Evolutionary conservation across 2,113 vertebrate species (phyloP).

Genomic region (Castor canadensis): DNA sequence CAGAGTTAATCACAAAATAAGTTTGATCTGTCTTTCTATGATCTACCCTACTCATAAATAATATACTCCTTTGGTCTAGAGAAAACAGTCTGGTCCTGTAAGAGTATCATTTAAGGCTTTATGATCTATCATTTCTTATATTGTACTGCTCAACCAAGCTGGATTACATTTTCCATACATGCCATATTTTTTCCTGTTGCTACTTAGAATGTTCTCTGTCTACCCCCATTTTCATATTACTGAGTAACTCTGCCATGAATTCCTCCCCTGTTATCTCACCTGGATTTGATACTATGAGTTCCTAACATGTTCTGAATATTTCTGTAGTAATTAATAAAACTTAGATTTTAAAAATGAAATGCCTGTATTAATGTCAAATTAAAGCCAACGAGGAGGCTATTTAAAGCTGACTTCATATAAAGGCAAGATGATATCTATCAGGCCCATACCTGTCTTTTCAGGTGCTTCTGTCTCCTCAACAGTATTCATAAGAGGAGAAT

Average conservation of each 20-base stretch:
- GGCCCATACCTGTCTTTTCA: not conserved
- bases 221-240: too few relatives aligned
- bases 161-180: not conserved
- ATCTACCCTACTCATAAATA: not conserved
- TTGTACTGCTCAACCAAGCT: not conserved
- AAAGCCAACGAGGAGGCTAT: not conserved
- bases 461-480: not conserved
- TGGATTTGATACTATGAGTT: slow-evolving; percentile 5
- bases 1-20: slow-evolving; percentile 28
- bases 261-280: not conserved
- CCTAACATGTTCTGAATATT: slow-evolving; percentile 20
- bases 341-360: not conserved
- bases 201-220: too few relatives aligned
- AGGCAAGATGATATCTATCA: not conserved
- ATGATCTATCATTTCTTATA: not conserved
- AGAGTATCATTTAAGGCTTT: not conserved
- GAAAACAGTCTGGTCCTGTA: not conserved
- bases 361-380: slow-evolving; percentile 2
- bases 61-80: not conserved
- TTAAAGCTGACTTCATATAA: not conserved
- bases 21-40: not conserved
- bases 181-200: not conserved
- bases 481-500: not conserved
- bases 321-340: not conserved
- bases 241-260: not conserved